Evolutionary conservation across 2,113 vertebrate genomes (phyloP).

Genomic region (Neogobius melanostomus): DNA sequence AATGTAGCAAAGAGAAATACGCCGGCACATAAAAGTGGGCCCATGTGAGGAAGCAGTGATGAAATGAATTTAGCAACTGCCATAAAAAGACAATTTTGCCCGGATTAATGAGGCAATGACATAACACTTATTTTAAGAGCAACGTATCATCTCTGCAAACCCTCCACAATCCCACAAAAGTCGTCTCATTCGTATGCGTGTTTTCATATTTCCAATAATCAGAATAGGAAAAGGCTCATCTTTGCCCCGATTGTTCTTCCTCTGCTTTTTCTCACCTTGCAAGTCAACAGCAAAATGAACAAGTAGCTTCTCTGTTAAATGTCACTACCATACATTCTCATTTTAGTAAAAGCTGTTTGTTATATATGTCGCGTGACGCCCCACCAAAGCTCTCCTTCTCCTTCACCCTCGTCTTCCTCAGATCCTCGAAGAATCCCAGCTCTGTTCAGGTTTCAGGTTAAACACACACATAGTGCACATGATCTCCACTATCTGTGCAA

Average conservation of each 20-base stretch:
- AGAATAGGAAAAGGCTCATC: constrained; percentile 34
- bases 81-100: constrained; percentile 57
- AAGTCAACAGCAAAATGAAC: constrained; percentile 51
- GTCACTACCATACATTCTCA: constrained; percentile 61
- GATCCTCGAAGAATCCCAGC: constrained; percentile 62
- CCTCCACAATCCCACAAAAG: constrained; percentile 45
- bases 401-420: constrained; percentile 46
- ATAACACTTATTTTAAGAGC: constrained; percentile 50
- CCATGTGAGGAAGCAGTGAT: constrained; percentile 40
- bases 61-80: constrained; percentile 56
- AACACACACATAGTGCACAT: constrained; percentile 52
- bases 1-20: constrained; percentile 42
- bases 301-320: constrained; percentile 47
- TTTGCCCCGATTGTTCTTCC: constrained; percentile 9
- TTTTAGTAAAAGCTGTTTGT: constrained; percentile 56
- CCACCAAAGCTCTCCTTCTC: constrained; percentile 49
- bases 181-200: constrained; percentile 11
- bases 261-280: constrained; percentile 9
- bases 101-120: constrained; percentile 54
- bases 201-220: constrained; percentile 52
- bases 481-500: constrained; percentile 32
- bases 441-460: constrained; percentile 70
- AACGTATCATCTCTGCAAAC: constrained; percentile 36
- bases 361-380: constrained; percentile 53
- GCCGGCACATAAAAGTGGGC: constrained; percentile 43